These are phyloP conservation scores for Sebastes hubbsi DNA, from an alignment of 2,797 vertebrate genomes.

Conservation along the genomic window DNA sequence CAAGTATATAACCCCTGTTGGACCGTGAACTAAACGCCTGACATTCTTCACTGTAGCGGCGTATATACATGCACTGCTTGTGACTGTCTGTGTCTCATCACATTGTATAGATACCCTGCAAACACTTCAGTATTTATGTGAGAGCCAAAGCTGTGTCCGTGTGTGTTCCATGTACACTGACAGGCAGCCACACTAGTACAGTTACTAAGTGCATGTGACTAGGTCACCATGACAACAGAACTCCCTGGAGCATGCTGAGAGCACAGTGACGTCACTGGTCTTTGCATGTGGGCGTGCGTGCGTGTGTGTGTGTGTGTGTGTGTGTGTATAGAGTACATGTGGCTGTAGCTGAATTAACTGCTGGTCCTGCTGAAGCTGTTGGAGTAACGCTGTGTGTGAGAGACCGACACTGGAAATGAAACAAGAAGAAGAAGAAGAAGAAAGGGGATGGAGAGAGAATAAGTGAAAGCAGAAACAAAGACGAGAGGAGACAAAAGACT, in stretches of 20 bases:
- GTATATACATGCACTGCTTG: background rate
- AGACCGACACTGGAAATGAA: background rate
- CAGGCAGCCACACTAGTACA: slow-evolving; percentile 52
- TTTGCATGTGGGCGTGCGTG: slow-evolving; percentile 23
- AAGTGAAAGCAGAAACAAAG: background rate
- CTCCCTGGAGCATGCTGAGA: slow-evolving; percentile 70
- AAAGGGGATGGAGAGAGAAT: background rate
- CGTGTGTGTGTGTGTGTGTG: background rate
- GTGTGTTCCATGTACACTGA: slow-evolving; percentile 15
- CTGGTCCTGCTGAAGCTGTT: slow-evolving; percentile 19
- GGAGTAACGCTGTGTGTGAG: background rate
- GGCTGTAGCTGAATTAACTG: background rate
- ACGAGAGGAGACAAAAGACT: background rate
- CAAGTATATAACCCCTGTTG: background rate
- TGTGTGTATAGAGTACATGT: slow-evolving; percentile 6
- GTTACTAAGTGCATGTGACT: slow-evolving; percentile 68
- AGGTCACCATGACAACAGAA: slow-evolving; percentile 79
- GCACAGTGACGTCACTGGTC: slow-evolving; percentile 59
- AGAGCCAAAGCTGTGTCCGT: background rate
- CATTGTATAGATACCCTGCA: background rate
- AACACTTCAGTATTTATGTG: background rate
- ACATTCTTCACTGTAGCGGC: background rate
- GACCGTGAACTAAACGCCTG: background rate
- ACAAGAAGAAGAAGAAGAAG: background rate
- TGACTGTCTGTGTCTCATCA: background rate